Conservation (phyloP, 2,888 invertebrate genomes). For the Melieria crassipennis region DNA sequence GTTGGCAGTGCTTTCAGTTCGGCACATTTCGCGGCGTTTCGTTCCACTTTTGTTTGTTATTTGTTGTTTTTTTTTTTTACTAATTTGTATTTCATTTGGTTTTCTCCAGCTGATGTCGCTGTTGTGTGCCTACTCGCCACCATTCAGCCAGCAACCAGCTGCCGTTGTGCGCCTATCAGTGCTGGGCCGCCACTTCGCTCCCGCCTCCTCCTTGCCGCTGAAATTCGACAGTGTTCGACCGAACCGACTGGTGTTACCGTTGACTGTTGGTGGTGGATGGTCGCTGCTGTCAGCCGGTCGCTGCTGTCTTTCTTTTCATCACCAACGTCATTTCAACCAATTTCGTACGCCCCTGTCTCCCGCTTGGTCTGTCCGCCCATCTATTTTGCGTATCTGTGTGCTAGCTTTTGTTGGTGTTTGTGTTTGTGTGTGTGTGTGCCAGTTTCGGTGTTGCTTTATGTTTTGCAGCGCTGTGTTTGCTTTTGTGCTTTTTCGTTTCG, state of each 20-base stretch:
- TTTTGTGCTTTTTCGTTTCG: not conserved
- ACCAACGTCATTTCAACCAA: too few species aligned
- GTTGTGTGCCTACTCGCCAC: not conserved
- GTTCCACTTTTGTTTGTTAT: not conserved
- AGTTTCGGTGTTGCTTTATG: conserved; percentile 1
- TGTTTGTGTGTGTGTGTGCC: not conserved
- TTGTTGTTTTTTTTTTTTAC: not conserved
- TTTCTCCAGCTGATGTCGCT: conserved; percentile 3
- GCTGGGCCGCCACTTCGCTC: not conserved
- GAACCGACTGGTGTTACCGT: too few species aligned
- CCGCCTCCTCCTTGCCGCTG: not conserved
- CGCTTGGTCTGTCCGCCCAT: too few species aligned
- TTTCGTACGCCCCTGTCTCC: too few species aligned
- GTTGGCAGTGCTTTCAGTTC: not conserved
- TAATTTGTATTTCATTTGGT: not conserved
- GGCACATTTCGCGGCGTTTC: not conserved
- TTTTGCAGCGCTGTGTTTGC: not conserved
- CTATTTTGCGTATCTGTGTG: too few species aligned
- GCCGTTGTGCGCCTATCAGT: not conserved
- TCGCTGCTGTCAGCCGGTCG: too few species aligned
- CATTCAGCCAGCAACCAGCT: not conserved
- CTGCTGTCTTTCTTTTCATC: too few species aligned
- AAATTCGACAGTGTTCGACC: too few species aligned
- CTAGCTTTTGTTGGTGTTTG: too few species aligned
- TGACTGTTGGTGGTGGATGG: too few species aligned